These are phyloP conservation scores for Deroplatys truncata DNA, from an alignment of 2,888 invertebrate genomes.

Conservation along the genomic window DNA sequence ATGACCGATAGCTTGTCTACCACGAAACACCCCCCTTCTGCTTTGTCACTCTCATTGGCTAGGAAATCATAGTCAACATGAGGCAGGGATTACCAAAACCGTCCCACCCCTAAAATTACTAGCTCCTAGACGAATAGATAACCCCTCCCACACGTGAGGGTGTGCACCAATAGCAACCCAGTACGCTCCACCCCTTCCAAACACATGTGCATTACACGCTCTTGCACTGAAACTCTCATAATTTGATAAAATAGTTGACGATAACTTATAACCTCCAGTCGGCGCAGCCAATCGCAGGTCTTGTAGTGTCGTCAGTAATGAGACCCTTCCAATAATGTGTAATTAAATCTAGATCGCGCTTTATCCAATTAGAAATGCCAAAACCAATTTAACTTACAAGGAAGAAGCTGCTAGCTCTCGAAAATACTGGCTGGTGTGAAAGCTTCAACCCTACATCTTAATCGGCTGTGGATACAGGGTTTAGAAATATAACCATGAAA, in stretches of 20 bases:
- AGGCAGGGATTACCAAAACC: background rate
- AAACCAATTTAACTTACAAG: background rate
- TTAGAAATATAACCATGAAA: too few species aligned
- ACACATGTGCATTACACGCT: background rate
- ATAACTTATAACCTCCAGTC: background rate
- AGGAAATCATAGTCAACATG: background rate
- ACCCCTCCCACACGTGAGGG: background rate
- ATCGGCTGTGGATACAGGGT: too few species aligned
- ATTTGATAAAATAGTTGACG: constrained; percentile 9
- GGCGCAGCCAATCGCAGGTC: background rate
- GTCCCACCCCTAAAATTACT: background rate
- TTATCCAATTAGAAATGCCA: background rate
- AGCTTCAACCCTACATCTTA: background rate
- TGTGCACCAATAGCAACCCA: background rate
- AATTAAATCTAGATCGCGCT: background rate
- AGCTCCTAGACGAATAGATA: background rate
- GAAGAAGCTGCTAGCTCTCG: background rate
- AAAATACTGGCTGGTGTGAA: background rate
- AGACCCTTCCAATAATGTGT: background rate
- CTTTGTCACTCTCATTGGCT: background rate
- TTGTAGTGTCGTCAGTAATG: background rate
- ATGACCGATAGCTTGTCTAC: background rate
- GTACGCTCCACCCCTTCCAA: background rate
- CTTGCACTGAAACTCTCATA: constrained; percentile 2
- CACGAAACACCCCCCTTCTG: background rate